Base-by-base conservation (phyloP, 2,113 vertebrate species). In the Cynocephalus volans region DNA sequence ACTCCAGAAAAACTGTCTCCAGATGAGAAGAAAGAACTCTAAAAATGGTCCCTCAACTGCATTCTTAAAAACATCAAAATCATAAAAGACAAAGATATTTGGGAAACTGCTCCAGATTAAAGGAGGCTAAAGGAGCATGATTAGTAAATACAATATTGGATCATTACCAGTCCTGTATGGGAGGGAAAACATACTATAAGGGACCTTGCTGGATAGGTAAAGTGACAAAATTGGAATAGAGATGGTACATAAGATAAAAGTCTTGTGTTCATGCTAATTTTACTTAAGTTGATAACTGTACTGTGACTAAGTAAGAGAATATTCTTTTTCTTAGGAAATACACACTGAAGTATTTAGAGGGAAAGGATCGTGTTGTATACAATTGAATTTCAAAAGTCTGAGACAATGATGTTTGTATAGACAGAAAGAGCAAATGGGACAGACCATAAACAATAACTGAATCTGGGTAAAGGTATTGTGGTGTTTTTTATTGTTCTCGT, bases 11-110 rank as follows among this genome's bases (percentile, higher is more conserved):
- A 93, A 60, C 26, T 79, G 41, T 45, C 72, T 92, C 26, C 77
- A 94, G 33, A 17, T 80, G 70, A 83, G 23, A 54, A 83, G 23
- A 54, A n/a, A 33, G 41, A 5, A 69, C 15, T n/a, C 26, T 73
- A 73, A 84, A 65, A 88, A 92, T 70, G 45, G 2, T 3, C 45
- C 36, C 80, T 45, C 24, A 11, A 14, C 33, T 58, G 6, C 12
- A 52, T 65, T 94, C 23, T 79, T 88, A 60, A 91, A 92, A 97
- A 94, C 60, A 50, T 26, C 83, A 73, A 62, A 70, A 7, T 76
- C 52, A 70, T 50, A 48, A 90, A 86, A 87, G 45, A 52, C 12
- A 58, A 45, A 62, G 24, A 45, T 65, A 73, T 58, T 12, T 54
- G 6, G 76, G 64, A 23, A 83, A 19, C 23, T 41, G 10, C 33